Evolutionary conservation across 2,113 vertebrate genomes (phyloP).

Genomic region (Riparia riparia): DNA sequence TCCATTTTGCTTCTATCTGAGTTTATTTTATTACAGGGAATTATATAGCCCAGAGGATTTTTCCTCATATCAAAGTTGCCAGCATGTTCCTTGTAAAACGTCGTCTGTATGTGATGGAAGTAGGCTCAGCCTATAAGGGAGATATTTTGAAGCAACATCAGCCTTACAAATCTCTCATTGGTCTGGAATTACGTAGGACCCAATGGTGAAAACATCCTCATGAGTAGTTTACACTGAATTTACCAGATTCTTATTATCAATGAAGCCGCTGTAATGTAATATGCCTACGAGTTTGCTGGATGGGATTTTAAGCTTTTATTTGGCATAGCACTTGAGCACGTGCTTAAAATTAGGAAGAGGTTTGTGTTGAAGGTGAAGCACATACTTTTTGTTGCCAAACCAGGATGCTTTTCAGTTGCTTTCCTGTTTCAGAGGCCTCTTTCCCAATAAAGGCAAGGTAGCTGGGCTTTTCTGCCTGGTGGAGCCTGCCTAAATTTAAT

Average conservation of each 20-base stretch:
- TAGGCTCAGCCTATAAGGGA: background rate
- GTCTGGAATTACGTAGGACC: background rate
- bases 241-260: background rate
- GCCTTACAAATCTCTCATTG: background rate
- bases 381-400: background rate
- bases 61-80: slow-evolving; percentile 44
- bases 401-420: background rate
- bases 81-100: slow-evolving; percentile 33
- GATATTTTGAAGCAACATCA: background rate
- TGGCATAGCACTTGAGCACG: background rate
- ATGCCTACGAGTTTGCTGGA: background rate
- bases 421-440: background rate
- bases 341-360: background rate
- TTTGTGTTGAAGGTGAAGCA: background rate
- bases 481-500: background rate
- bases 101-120: slow-evolving; percentile 25
- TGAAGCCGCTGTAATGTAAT: background rate
- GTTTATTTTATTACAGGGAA: slow-evolving; percentile 63
- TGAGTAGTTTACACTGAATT: background rate
- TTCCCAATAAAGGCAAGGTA: background rate
- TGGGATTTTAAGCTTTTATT: background rate
- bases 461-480: background rate
- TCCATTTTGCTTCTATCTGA: slow-evolving; percentile 37
- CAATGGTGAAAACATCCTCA: background rate
- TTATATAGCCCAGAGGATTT: slow-evolving; percentile 40